phyloP scores from a whole-genome alignment of 2,113 vertebrate species.

The Eurypyga helias region DNA sequence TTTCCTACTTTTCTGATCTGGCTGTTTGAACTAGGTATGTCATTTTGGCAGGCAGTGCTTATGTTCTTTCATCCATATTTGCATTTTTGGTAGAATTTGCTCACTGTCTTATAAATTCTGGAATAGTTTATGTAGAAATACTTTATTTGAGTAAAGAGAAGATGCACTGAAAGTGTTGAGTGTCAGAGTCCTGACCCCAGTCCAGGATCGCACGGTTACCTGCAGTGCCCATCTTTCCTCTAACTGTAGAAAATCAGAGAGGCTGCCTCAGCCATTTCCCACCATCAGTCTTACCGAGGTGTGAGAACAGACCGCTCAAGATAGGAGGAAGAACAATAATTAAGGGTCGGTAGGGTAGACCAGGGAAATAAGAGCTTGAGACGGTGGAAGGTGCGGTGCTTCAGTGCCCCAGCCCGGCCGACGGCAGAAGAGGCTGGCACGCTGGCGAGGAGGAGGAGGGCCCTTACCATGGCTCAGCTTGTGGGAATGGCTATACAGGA shows the following conservation, averaged over 20 bases:
- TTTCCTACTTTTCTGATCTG: neutral
- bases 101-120: neutral
- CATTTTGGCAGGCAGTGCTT: neutral
- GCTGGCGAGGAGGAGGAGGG: neutral
- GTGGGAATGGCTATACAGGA: neutral
- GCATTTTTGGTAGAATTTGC: neutral
- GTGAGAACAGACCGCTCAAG: neutral
- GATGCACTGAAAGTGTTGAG: neutral
- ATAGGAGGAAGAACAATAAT: neutral
- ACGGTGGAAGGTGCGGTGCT: neutral
- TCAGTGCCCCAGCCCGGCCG: neutral
- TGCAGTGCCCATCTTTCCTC: neutral
- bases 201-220: neutral
- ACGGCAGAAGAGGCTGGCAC: neutral
- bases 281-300: neutral
- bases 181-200: neutral
- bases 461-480: neutral
- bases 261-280: neutral
- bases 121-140: neutral
- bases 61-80: neutral
- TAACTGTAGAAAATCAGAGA: neutral
- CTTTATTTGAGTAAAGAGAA: neutral
- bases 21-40: neutral
- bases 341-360: neutral
- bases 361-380: neutral